phyloP scores from a whole-genome alignment of 2,113 vertebrate species.

The Fregata magnificens region DNA sequence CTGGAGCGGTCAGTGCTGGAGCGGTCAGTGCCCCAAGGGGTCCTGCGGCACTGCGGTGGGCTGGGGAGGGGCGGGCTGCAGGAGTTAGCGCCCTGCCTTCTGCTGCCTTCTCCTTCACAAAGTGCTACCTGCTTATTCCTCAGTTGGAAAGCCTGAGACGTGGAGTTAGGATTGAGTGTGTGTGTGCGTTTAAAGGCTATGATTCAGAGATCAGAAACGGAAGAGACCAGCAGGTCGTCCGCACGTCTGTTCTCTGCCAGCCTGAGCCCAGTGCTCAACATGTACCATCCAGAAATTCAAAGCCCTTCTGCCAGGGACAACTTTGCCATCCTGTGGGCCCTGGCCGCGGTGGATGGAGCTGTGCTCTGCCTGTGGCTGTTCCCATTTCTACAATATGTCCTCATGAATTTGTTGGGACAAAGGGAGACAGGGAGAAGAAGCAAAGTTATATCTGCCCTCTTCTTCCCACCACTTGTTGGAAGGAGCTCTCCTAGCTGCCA shows the following conservation, averaged over 20 bases:
- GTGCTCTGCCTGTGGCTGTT: background rate
- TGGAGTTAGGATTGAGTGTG: background rate
- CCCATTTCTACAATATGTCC: background rate
- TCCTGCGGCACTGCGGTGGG: background rate
- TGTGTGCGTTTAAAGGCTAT: background rate
- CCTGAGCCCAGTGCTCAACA: background rate
- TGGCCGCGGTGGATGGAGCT: background rate
- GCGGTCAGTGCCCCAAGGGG: too few species aligned
- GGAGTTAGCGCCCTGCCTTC: background rate
- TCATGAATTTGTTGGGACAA: background rate
- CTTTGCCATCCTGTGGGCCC: background rate
- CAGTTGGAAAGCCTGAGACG: background rate
- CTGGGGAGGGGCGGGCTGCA: background rate
- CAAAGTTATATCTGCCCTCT: background rate
- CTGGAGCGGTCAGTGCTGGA: too few species aligned
- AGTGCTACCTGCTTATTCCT: background rate
- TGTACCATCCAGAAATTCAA: background rate
- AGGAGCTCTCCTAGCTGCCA: background rate
- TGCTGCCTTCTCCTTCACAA: background rate
- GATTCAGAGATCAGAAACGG: background rate
- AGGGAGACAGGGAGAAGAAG: background rate
- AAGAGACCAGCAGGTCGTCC: background rate
- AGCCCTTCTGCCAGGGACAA: background rate
- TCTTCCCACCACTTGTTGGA: background rate
- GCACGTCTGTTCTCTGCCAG: background rate